Base-by-base conservation (phyloP, 2,888 invertebrate species). In the Strigamia transsilvanica region DNA sequence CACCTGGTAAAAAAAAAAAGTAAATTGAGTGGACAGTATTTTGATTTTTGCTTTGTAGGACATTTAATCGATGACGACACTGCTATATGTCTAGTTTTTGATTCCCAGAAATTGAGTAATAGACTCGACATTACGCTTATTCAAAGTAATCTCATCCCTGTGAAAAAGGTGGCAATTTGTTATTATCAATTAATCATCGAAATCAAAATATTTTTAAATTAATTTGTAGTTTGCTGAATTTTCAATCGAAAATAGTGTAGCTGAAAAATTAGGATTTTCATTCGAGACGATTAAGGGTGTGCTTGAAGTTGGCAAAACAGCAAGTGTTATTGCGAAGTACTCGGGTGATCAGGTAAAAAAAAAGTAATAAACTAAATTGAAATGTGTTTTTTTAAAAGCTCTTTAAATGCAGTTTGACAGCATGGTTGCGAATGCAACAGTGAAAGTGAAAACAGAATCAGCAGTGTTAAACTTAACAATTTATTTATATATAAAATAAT, bases 261-360 rank as follows among this genome's bases (percentile, higher is more conserved):
- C 23, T 73, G 73, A 73, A 27, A 73, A 32, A 32, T 27, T 32
- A 15, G 73, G 73, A 23, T 73, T 73, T 32, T 73, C 73, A 32
- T 73, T 73, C 10, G 73, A 73, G 27, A 15, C 27, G 12, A 32
- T 12, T n/a, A 73, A 56, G 56, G 56, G 56, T n/a, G 6, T 56
- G 3, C n/a, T 56, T 18, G 56, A 56, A 9, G 6, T 56, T 18
- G 56, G 56, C 18, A 56, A 56, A 56, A 56, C 18, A 56, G 1
- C 18, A 18, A 56, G 56, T 56, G 21, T 56, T 56, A 10, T 18
- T 9, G 56, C n/a, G 18, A 56, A n/a, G 56, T 56, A 56, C 21
- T n/a, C 18, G 7, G 4, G 6, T 56, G 56, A 18, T 2, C 5
- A 4, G 46, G 46, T 46, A 46, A 15, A 46, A 12, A n/a, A 12